phyloP scores from a whole-genome alignment of 2,888 invertebrate genomes.

The Tubulanus polymorphus region DNA sequence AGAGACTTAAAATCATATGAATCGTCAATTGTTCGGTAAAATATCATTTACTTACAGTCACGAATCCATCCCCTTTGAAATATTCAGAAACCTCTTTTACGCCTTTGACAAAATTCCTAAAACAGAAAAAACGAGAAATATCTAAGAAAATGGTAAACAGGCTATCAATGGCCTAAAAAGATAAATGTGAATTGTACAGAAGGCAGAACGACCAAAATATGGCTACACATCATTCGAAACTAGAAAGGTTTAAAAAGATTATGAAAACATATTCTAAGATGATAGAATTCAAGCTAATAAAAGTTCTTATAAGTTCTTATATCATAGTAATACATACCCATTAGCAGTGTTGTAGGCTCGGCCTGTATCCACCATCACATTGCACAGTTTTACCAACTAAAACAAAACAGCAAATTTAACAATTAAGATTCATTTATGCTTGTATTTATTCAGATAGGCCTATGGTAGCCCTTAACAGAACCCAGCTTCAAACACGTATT shows the following conservation, averaged over 20 bases:
- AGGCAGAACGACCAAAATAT: too few relatives aligned
- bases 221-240: too few relatives aligned
- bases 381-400: conserved; percentile 77
- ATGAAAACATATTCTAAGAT: not conserved
- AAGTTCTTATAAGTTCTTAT: not conserved
- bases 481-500: too few relatives aligned
- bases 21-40: too few relatives aligned
- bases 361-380: conserved; percentile 84
- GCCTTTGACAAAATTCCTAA: conserved; percentile 65
- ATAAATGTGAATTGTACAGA: not conserved
- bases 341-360: conserved; percentile 89
- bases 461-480: too few relatives aligned
- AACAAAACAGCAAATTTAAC: too few relatives aligned
- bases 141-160: not conserved
- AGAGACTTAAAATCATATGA: too few relatives aligned
- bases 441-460: too few relatives aligned
- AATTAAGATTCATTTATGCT: too few relatives aligned
- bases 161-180: too few relatives aligned
- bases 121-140: conserved; percentile 59
- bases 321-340: conserved; percentile 62
- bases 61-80: conserved; percentile 78
- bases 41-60: conserved; percentile 67
- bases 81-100: conserved; percentile 85
- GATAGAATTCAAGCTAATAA: not conserved
- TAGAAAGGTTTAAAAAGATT: not conserved